Evolutionary conservation across 2,113 vertebrate genomes (phyloP).

Genomic region (Corythornis cristatus): DNA sequence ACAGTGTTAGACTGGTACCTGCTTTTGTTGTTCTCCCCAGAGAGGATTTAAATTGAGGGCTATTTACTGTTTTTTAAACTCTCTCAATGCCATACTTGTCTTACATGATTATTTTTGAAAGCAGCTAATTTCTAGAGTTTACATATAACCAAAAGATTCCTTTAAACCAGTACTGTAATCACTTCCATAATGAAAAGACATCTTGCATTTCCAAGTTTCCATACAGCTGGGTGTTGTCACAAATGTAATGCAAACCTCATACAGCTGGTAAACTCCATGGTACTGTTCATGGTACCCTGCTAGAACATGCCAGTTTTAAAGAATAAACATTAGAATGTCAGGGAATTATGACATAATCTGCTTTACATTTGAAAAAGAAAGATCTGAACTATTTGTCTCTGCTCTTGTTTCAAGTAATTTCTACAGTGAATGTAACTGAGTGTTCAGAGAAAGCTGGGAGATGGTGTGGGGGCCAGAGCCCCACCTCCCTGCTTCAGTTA

Average conservation of each 20-base stretch:
- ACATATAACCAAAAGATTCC: slow-evolving; percentile 64
- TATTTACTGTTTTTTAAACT: slow-evolving; percentile 65
- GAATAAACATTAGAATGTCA: neutral
- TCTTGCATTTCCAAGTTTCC: slow-evolving; percentile 19
- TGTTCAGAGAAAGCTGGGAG: neutral
- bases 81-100: slow-evolving; percentile 60
- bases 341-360: neutral
- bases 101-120: slow-evolving; percentile 76
- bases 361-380: neutral
- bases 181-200: slow-evolving; percentile 31
- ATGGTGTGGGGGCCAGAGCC: neutral
- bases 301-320: slow-evolving; percentile 17
- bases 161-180: slow-evolving; percentile 67
- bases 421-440: neutral
- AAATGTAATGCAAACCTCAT: neutral
- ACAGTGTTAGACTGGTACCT: slow-evolving; percentile 41
- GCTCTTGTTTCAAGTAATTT: neutral
- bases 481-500: neutral
- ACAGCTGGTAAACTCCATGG: neutral
- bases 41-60: slow-evolving; percentile 55
- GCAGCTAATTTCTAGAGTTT: slow-evolving; percentile 66
- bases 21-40: slow-evolving; percentile 59
- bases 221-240: neutral
- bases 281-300: slow-evolving; percentile 11
- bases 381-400: neutral